Evolutionary conservation across 2,113 vertebrate genomes (phyloP).

Genomic region (Epinephelus fuscoguttatus): DNA sequence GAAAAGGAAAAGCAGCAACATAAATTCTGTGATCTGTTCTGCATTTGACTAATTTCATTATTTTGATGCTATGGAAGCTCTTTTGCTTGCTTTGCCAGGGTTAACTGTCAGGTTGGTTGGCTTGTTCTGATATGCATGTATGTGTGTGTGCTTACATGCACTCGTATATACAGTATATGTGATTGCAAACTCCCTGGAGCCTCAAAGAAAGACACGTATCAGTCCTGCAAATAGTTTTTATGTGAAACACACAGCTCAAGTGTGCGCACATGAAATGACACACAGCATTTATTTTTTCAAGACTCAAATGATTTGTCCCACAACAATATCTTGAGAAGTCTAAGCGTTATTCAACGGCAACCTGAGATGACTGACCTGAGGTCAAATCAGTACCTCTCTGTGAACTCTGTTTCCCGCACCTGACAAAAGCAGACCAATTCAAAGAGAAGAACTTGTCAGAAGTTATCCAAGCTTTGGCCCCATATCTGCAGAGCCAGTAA

Average conservation of each 20-base stretch:
- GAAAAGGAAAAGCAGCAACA: constrained; percentile 19
- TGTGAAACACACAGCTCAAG: background rate
- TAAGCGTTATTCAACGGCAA: background rate
- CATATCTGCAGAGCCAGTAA: background rate
- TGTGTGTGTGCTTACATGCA: background rate
- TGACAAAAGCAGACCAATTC: background rate
- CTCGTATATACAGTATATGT: background rate
- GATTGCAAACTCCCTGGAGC: background rate
- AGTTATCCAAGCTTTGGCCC: background rate
- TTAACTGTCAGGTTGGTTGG: background rate
- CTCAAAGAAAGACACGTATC: constrained; percentile 34
- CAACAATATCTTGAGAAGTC: background rate
- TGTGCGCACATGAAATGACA: constrained; percentile 7
- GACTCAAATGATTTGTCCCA: background rate
- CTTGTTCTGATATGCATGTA: constrained; percentile 10
- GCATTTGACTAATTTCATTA: constrained; percentile 20
- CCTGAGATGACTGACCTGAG: background rate
- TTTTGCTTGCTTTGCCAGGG: constrained; percentile 6
- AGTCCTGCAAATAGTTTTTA: constrained; percentile 1
- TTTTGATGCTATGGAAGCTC: background rate
- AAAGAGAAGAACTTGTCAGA: background rate
- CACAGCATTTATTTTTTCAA: background rate
- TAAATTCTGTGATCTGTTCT: constrained; percentile 30
- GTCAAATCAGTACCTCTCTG: background rate
- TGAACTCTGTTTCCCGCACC: background rate